These are phyloP conservation scores for Marcusenius ussheri DNA, from an alignment of 2,113 vertebrate genomes.

Conservation along the genomic window DNA sequence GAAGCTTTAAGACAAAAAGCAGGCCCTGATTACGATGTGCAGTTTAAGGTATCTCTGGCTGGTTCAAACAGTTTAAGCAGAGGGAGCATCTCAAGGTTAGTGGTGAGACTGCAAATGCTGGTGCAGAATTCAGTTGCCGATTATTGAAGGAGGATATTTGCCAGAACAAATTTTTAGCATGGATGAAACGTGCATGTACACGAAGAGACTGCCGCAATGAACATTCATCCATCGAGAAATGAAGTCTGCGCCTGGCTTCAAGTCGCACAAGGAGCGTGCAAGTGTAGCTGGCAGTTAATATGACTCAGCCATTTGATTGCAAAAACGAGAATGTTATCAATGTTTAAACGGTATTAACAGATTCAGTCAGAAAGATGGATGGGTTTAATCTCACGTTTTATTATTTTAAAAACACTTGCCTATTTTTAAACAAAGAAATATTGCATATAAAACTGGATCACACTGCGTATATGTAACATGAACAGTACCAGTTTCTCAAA, in stretches of 20 bases:
- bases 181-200: background rate
- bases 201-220: background rate
- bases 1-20: background rate
- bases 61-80: background rate
- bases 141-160: background rate
- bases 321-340: background rate
- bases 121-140: background rate
- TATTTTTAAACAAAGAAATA: slow-evolving; percentile 25
- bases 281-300: background rate
- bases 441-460: slow-evolving; percentile 43
- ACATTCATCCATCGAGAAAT: background rate
- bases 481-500: slow-evolving; percentile 20
- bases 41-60: background rate
- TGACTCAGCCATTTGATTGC: background rate
- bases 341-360: background rate
- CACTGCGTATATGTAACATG: slow-evolving; percentile 32
- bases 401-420: background rate
- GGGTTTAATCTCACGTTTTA: background rate
- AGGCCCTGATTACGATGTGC: background rate
- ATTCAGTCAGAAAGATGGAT: background rate
- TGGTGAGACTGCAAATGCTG: background rate
- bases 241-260: background rate
- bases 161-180: background rate
- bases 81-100: background rate
- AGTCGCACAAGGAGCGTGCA: background rate